Evolutionary conservation across 1,140 invertebrate species (phyloP), one percentile per base, ranked within the genome.

Genomic region (Stratiolaelaps scimitus): DNA sequence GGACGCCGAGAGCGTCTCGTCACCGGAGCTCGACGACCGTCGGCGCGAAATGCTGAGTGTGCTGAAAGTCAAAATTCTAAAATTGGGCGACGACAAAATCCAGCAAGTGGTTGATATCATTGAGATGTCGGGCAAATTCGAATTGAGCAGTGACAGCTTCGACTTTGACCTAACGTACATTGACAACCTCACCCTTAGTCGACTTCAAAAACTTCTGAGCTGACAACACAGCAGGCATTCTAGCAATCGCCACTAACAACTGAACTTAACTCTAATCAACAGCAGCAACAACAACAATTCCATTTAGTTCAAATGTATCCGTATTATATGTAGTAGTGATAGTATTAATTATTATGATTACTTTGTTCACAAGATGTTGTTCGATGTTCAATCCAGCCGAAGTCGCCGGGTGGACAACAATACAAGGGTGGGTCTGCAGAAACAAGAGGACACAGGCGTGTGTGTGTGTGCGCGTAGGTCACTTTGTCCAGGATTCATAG

Each of bases 1-100:
- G 53, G 53, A 60, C 23, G 53, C 53, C 53, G 53, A 60, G 15
- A 34, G 53, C 6, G 34, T 40, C 10, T 60, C 53, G 53, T 60
- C 53, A 10, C 53, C 53, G 15, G 53, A 60, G 23, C 34, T 23
- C 23, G 53, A 60, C 17, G 53, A 26, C 26, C 26, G 53, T 17
- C 53, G 53, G 2, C 34, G 34, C 15, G 34, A 60, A 15, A 60
- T 15, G 34, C 53, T 60, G n/a, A 17, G 17, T 34, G 53, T 34
- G 15, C 53, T 60, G 26, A 60, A 60, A 60, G 23, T 34, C 13
- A 60, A 60, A 26, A 60, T 60, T 15, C 15, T 34, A 26, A 60
- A 60, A 60, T 60, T 60, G 53, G 15, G 26, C 15, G 34, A 26
- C 17, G 53, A 60, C 13, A 60, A 60, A 23, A 17, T 60, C 15